Evolutionary conservation across 92 coral and sea anemone species (phyloP), one percentile per base, ranked within the genome.

Genomic region (Scolanthus callimorphus): DNA sequence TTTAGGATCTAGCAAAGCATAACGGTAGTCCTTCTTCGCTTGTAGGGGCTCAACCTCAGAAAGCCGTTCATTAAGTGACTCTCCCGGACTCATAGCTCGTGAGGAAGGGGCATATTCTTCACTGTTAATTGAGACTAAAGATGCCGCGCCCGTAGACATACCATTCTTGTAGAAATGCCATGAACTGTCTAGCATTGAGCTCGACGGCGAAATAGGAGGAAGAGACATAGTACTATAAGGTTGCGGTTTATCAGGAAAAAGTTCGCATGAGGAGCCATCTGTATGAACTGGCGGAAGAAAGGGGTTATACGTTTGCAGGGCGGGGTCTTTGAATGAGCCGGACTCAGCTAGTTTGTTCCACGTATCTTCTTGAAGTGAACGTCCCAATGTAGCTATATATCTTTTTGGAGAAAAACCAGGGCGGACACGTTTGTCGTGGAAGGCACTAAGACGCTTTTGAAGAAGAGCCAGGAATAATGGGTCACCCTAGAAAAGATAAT

Each of bases 401-500:
- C 95, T 89, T 52, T 94, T 88, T 20, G 99, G 99, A 29, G 99
- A 94, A 52, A 76, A 94, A n/a, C 99, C 99, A 22, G 99, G 99
- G 50, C 89, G 74, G 28, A 94, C 82, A 20, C 86, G 77, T 19
- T 73, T 73, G 60, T 77, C 96, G 51, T 70, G 85, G 69, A 68
- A 73, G 44, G 85, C 74, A 59, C 88, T 86, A 2, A 83, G 58
- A 1, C 78, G 69, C 69, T 90, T 89, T 62, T 87, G 77, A 29
- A 94, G 88, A 27, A 89, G 77, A 27, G 89, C 85, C 25, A 94
- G 86, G 52, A 94, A 88, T 25, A 94, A 74, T 30, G 99, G 99
- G 62, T 94, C 99, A 3, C 99, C 89, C 99, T 88, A 57, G 17
- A 59, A 25, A n/a, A n/a, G 39, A 34, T 34, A 34, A n/a, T n/a